Evolutionary conservation across 2,113 vertebrate genomes (phyloP).

Genomic region (Abramis brama): DNA sequence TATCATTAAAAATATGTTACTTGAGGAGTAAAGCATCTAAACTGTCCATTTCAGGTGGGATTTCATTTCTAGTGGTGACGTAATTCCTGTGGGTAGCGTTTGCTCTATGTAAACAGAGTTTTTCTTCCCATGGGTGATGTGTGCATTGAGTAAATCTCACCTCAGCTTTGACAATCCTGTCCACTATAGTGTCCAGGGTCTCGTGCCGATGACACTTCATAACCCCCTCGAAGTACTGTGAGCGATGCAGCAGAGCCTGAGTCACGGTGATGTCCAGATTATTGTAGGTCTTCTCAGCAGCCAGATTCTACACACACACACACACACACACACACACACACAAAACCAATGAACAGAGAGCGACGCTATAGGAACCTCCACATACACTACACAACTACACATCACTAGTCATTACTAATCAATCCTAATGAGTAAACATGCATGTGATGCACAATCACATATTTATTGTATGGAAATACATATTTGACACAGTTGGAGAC

Average conservation of each 20-base stretch:
- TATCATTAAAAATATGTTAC: no score
- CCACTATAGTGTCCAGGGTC: conserved; percentile 96
- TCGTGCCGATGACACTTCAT: conserved; percentile 94
- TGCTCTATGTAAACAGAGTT: not conserved
- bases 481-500: no score
- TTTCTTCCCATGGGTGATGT: not conserved
- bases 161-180: conserved; percentile 97
- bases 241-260: conserved; percentile 94
- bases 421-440: not conserved
- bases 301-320: conserved; percentile 85
- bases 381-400: not conserved
- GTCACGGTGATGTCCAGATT: conserved; percentile 98
- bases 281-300: conserved; percentile 98
- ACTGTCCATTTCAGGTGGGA: not conserved
- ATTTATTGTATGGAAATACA: no score
- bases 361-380: not conserved
- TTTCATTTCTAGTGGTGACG: not conserved
- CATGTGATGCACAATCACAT: no score
- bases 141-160: conserved; percentile 53
- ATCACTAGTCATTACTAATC: not conserved
- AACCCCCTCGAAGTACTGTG: conserved; percentile 98
- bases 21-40: no score
- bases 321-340: not conserved
- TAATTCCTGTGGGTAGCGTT: not conserved
- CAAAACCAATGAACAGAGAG: conserved; percentile 15